A percentile compares a stretch with the other conserved stretches of the same genome.
Conservation (phyloP, 2,888 invertebrate species). For the Morpho deidamia region DNA sequence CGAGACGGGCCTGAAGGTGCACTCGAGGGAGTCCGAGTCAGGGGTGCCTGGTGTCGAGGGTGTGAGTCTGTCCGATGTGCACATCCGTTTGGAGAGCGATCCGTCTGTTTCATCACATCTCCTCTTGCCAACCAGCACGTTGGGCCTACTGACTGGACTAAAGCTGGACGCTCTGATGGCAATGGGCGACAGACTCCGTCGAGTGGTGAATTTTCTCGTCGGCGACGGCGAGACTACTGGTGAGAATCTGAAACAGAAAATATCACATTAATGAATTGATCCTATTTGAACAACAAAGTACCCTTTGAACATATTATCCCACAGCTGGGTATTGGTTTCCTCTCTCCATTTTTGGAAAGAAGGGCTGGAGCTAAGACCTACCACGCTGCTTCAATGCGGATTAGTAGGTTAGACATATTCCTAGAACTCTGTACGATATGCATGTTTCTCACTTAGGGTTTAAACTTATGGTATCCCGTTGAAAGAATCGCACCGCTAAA, state of each 20-base stretch:
- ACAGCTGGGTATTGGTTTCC: no score
- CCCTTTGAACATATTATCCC: no score
- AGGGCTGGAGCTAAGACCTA: no score
- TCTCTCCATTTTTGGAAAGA: no score
- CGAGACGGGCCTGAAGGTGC: constrained; percentile 72
- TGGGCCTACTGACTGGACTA: constrained; percentile 80
- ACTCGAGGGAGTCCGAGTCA: constrained; percentile 66
- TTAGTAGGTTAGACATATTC: no score
- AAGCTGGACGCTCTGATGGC: constrained; percentile 87
- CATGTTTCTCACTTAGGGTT: no score
- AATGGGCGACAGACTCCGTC: constrained; percentile 93
- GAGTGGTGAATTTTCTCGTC: constrained; percentile 88
- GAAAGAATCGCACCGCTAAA: no score
- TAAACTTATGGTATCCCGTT: no score
- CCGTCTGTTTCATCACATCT: constrained; percentile 80
- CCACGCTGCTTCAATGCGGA: no score
- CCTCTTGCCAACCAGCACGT: constrained; percentile 77
- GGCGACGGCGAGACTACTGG: constrained; percentile 88
- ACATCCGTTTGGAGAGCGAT: constrained; percentile 61
- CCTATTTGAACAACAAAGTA: no score
- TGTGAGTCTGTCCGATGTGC: constrained; percentile 53
- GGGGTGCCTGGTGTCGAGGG: constrained; percentile 66
- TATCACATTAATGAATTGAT: background rate
- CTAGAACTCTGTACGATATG: no score
- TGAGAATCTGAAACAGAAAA: constrained; percentile 56